These are phyloP conservation scores for Antheraea pernyi DNA, from an alignment of 1,140 invertebrate genomes.

Conservation along the genomic window DNA sequence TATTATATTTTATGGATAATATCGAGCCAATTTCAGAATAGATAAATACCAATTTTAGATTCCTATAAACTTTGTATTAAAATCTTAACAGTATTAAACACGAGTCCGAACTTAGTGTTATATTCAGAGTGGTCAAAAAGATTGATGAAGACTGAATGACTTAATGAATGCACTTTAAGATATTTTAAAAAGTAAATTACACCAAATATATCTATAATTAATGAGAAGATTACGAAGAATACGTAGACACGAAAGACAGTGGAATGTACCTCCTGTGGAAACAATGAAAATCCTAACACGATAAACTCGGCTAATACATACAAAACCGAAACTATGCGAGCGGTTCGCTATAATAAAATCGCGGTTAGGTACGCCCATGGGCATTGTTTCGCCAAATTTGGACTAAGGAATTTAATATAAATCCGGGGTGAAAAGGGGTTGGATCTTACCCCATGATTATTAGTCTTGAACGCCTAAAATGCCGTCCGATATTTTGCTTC, in stretches of 20 bases:
- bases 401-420: conserved; percentile 74
- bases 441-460: conserved; percentile 57
- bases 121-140: no score
- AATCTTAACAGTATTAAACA: no score
- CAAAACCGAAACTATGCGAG: conserved; percentile 12
- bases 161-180: no score
- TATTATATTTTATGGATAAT: no score
- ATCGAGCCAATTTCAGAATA: no score
- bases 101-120: no score
- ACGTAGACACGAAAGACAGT: background rate
- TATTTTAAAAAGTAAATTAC: no score
- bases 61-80: no score
- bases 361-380: conserved; percentile 43
- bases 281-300: conserved; percentile 1
- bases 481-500: conserved; percentile 13
- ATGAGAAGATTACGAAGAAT: background rate
- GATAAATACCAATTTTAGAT: no score
- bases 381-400: conserved; percentile 70
- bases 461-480: conserved; percentile 47
- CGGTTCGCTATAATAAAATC: conserved; percentile 51
- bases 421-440: conserved; percentile 68
- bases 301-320: conserved; percentile 4
- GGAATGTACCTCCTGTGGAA: background rate
- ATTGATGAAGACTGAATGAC: no score
- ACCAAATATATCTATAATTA: background rate